Base-by-base conservation (phyloP, 2,888 invertebrate genomes). In the Dicycla oo region DNA sequence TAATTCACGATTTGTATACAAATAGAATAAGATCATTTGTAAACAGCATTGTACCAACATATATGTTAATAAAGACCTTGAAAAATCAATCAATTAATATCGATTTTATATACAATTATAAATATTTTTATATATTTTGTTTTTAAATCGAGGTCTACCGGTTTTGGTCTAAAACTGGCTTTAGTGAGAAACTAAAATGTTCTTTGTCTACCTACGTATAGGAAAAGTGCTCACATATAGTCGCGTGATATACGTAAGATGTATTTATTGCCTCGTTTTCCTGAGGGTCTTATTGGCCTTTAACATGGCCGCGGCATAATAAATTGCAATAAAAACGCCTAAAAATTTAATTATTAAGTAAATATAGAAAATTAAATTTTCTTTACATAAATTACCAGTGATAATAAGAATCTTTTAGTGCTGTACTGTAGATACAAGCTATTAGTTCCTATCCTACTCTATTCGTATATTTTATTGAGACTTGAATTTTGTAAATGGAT, bases 401-500 rank as follows among this genome's bases (percentile, higher is more conserved):
- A 78, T 82, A 63, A 2, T 80, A 66, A 40, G 53, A 69, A 60
- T 69, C 26, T 65, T 54, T 61, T 51, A 13, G 43, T 63, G 58
- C 73, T 79, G 49, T 74, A 79, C 82, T 87, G 84, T 83, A 84
- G 83, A 81, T 81, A 78, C 81, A 82, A 80, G 78, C 75, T 43
- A 34, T 81, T 86, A 84, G 88, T 91, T 90, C 88, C 88, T 91
- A 86, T 82, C 62, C 61, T 89, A 87, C 81, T 69, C 74, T 86
- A 78, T 77, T 79, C 74, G 76, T 86, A 76, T 82, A n/a, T n/a
- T n/a, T 81, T 82, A 86, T 82, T 83, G 86, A 88, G 82, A 89
- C 88, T 88, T 88, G 85, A 88, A 88, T 89, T 90, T 91, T 90
- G 87, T 90, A 88, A 91, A 91, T 87, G 88, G 91, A 94, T 94